Base-by-base conservation (phyloP, 2,113 vertebrate genomes). In the Hippocampus zosterae region DNA sequence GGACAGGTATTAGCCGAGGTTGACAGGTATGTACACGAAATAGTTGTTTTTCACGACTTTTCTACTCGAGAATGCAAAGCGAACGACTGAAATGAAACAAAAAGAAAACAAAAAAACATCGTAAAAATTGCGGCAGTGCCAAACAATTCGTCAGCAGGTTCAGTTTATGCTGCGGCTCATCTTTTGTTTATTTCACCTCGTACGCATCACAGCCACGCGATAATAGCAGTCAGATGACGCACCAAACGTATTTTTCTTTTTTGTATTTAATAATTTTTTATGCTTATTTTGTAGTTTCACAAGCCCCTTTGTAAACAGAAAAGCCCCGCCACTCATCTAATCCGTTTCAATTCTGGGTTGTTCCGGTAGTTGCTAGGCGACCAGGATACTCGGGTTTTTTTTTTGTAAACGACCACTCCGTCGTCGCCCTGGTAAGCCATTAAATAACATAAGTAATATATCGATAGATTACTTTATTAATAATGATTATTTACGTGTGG, bases 381-480 rank as follows among this genome's bases (percentile, higher is more conserved):
- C 50, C 29, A 37, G 2, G 29, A 40, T 7, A 8, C 3, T 19
- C 33, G 3, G 3, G 7, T 11, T 16, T 15, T 2, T 56, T 41
- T 29, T 29, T 29, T 29, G 21, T n/a, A 68, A 37, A 68, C 27
- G 16, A 18, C 1, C 63, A 41, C 13, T 0, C 33, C 3, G 60
- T 27, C 19, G 69, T 59, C 61, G 52, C 48, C 0, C 55, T 79
- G 82, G 83, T 90, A 44, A 73, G 76, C 33, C 13, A 33, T 33
- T 27, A 42, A 9, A 44, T 44, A 25, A 29, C 29, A 33, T 3
- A 29, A 33, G 8, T 5, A 15, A 29, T 33, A 15, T 12, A 9
- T 13, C 55, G 9, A 15, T 19, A n/a, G 3, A 37, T 60, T 37
- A 64, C 21, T 63, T 23, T 13, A 44, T 15, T 15, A 23, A 23